Conservation (phyloP, 2,888 invertebrate species). For the Azorinus chamasolen region DNA sequence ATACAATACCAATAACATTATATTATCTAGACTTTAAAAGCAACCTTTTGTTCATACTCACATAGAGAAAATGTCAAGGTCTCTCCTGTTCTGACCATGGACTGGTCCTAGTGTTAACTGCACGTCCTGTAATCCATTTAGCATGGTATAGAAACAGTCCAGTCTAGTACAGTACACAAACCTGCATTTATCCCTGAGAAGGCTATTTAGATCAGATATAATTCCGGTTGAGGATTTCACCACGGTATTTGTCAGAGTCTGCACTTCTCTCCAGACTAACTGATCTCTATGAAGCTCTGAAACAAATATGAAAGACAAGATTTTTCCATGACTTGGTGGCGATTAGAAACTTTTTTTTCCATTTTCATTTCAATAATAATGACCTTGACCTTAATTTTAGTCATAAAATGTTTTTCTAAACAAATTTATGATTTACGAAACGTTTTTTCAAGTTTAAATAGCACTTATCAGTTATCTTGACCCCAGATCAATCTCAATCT, state of each 20-base stretch:
- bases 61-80: constrained; percentile 34
- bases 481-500: too few relatives aligned
- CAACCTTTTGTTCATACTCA: neutral
- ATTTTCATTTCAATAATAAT: too few relatives aligned
- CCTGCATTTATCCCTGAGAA: constrained; percentile 32
- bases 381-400: too few relatives aligned
- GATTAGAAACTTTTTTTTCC: too few relatives aligned
- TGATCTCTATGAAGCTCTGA: constrained; percentile 22
- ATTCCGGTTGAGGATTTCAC: constrained; percentile 24
- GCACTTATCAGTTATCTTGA: too few relatives aligned
- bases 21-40: too few relatives aligned
- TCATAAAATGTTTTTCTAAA: neutral
- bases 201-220: constrained; percentile 27
- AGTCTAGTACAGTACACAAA: constrained; percentile 20
- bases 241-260: constrained; percentile 20
- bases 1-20: too few relatives aligned
- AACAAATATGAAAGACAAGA: too few relatives aligned
- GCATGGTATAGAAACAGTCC: constrained; percentile 32
- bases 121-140: constrained; percentile 4
- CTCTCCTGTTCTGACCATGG: constrained; percentile 4
- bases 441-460: too few relatives aligned
- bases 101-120: constrained; percentile 34
- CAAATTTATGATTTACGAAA: too few relatives aligned
- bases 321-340: too few relatives aligned
- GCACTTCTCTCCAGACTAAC: constrained; percentile 29